A percentile compares a stretch with the other conserved stretches of the same genome.
Conservation (phyloP, 1,140 invertebrate species). For the Planococcus citri region DNA sequence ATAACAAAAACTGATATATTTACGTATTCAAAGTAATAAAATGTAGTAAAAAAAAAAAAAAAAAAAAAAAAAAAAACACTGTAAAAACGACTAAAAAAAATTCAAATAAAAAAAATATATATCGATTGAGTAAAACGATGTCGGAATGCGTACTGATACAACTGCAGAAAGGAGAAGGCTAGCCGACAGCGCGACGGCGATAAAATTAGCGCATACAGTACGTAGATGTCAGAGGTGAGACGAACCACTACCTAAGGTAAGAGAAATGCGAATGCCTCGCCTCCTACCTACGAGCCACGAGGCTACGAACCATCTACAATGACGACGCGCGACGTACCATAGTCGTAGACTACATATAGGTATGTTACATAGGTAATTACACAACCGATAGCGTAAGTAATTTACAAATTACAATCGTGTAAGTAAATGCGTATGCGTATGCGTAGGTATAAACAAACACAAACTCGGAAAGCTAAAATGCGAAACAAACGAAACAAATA, state of each 20-base stretch:
- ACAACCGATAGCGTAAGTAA: slow-evolving; percentile 11
- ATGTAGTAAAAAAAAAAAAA: slow-evolving; percentile 7
- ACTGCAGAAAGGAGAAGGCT: neutral
- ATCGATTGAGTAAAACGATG: neutral
- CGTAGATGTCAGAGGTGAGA: too few relatives aligned
- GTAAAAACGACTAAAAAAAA: slow-evolving; percentile 17
- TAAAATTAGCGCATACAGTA: too few relatives aligned
- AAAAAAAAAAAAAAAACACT: neutral
- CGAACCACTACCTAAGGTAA: too few relatives aligned
- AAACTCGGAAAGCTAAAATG: neutral
- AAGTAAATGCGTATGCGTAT: slow-evolving; percentile 7
- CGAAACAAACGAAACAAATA: neutral
- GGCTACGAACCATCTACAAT: too few relatives aligned
- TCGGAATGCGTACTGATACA: slow-evolving; percentile 15
- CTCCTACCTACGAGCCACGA: too few relatives aligned
- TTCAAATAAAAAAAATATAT: slow-evolving; percentile 1
- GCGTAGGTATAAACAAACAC: too few relatives aligned
- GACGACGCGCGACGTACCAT: too few relatives aligned
- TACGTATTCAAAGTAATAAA: slow-evolving; percentile 18
- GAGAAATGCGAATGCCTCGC: too few relatives aligned
- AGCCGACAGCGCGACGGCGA: too few relatives aligned
- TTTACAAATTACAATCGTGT: too few relatives aligned
- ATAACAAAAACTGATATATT: slow-evolving; percentile 6
- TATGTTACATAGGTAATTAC: too few relatives aligned
- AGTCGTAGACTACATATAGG: neutral